A percentile compares a stretch with the other conserved stretches of the same genome.
Evolutionary conservation across 2,113 vertebrate species (phyloP).

Genomic region (Psophia crepitans): DNA sequence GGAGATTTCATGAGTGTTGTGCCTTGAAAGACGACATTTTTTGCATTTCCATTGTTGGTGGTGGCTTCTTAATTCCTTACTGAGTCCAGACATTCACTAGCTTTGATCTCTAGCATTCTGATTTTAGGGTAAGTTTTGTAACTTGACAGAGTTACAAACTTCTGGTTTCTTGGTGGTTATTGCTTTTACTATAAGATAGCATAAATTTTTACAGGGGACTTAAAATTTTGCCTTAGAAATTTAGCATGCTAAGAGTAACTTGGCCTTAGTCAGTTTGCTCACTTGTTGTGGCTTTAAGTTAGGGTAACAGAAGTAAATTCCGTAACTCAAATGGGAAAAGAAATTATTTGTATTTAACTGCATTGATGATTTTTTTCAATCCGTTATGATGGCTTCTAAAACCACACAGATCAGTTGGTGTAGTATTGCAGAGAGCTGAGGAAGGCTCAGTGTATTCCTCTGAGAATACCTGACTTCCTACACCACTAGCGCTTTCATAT

Average conservation of each 20-base stretch:
- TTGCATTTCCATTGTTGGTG: neutral
- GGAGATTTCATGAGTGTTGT: neutral
- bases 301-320: neutral
- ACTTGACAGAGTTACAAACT: neutral
- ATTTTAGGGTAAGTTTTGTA: neutral
- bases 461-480: neutral
- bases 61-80: neutral
- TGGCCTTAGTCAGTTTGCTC: neutral
- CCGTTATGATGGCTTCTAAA: neutral
- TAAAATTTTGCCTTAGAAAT: neutral
- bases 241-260: neutral
- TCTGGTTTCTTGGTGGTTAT: neutral
- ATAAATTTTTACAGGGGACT: neutral
- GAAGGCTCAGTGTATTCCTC: neutral
- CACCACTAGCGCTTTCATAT: neutral
- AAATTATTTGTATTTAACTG: neutral
- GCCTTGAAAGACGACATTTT: neutral
- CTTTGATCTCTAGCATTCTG: neutral
- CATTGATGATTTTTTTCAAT: neutral
- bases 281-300: neutral
- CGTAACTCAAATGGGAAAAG: neutral
- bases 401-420: neutral
- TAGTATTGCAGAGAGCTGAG: neutral
- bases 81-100: neutral
- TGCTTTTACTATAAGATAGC: neutral